Evolutionary conservation across 92 coral and sea anemone genomes (phyloP).

Genomic region (Siderastrea siderea): DNA sequence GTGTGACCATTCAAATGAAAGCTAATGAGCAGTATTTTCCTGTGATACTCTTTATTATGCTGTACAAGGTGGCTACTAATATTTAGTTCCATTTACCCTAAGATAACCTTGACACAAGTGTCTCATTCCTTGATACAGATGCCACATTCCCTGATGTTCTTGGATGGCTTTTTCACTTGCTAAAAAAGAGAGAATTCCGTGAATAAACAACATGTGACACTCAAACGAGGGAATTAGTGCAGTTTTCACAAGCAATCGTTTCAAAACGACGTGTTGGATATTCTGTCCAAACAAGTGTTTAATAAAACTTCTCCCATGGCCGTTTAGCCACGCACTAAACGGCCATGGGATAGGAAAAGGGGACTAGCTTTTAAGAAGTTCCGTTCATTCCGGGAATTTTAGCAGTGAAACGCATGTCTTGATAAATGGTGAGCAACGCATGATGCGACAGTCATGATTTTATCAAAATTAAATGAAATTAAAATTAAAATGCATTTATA

Average conservation of each 20-base stretch:
- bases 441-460: no score
- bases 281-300: no score
- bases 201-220: not conserved
- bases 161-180: constrained; percentile 96
- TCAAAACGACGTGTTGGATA: not conserved
- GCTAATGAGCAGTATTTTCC: not conserved
- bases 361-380: no score
- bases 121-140: constrained; percentile 97
- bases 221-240: not conserved
- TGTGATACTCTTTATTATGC: no score
- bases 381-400: no score
- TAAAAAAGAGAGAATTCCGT: constrained; percentile 21
- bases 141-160: constrained; percentile 98
- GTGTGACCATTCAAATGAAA: not conserved
- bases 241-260: not conserved
- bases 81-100: constrained; percentile 61
- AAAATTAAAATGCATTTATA: no score
- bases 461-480: no score
- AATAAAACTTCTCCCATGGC: no score
- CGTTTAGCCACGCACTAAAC: no score
- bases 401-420: no score
- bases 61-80: not conserved
- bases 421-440: no score
- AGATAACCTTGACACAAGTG: constrained; percentile 95
- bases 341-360: no score